Base-by-base conservation (phyloP, 2,797 vertebrate species). In the Xenopus petersii region DNA sequence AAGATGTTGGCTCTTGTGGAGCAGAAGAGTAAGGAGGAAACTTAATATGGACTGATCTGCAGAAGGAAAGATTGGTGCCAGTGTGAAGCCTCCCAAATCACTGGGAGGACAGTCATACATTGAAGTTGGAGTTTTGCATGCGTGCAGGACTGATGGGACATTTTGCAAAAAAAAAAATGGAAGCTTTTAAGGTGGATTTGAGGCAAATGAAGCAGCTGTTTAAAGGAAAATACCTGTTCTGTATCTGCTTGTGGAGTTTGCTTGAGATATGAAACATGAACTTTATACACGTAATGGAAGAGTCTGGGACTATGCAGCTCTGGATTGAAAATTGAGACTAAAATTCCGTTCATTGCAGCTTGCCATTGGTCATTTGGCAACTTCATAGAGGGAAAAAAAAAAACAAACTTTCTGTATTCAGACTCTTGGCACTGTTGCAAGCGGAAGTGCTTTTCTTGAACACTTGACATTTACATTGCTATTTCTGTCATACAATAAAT, bases 401-500 rank as follows among this genome's bases (percentile, higher is more conserved):
- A 16, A 16, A 55, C 3, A 55, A 3, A 55, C 16, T 56, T 56
- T 42, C 6, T 51, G 48, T 11, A 49, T 58, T 17, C 55, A 58
- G 16, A 7, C 21, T 9, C 0, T 5, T 58, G 55, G 16, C 55
- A 58, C 55, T 58, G 55, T 58, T 16, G 8, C n/a, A 58, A 17
- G 17, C 4, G 3, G 36, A 21, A 17, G 55, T 17, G 55, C 15
- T 58, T 42, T 17, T n/a, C n/a, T 58, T 58, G 15, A 17, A n/a
- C 4, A 21, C 55, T 16, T 58, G 61, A 36, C 30, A 12, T 7
- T 56, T 56, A 21, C 21, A 49, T 2, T 47, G 10, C 12, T 67
- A 61, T 11, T 63, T 73, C 51, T 73, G 49, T 36, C 46, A 24
- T 73, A 64, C 85, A 92, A 92, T 92, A 92, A 92, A 92, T 49